phyloP scores from a whole-genome alignment of 2,113 vertebrate genomes.

The Rousettus leschenaultii region DNA sequence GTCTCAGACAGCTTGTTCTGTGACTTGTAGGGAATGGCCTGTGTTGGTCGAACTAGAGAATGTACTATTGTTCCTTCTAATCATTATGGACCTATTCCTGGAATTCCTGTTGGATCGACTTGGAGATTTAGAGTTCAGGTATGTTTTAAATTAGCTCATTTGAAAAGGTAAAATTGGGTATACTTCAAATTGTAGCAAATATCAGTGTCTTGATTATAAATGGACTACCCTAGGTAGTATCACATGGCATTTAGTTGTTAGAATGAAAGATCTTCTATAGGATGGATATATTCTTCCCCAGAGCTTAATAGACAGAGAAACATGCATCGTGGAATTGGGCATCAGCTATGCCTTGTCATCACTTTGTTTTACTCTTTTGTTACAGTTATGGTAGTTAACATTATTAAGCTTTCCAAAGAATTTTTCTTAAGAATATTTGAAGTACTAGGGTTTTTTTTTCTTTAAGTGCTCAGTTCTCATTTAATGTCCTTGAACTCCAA shows the following conservation, averaged over 20 bases:
- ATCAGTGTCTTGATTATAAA: background rate
- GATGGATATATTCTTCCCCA: background rate
- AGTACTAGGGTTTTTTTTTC: background rate
- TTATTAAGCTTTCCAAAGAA: constrained; percentile 20
- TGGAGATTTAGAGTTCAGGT: constrained; percentile 99
- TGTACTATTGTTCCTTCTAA: constrained; percentile 98
- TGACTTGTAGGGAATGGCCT: constrained; percentile 95
- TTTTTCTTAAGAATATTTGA: constrained; percentile 21
- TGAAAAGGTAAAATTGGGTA: constrained; percentile 20
- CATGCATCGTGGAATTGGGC: background rate
- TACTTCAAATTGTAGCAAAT: background rate
- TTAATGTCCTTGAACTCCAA: background rate
- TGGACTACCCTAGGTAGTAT: background rate
- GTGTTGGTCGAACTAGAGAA: constrained; percentile 98
- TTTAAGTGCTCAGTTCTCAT: background rate
- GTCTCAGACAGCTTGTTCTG: constrained; percentile 49
- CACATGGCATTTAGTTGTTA: background rate
- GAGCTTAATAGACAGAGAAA: background rate
- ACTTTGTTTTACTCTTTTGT: background rate
- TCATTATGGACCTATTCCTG: constrained; percentile 97
- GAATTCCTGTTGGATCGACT: constrained; percentile 95
- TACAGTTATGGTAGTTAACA: background rate
- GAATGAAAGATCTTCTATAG: background rate
- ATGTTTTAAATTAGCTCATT: constrained; percentile 58
- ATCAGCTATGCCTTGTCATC: background rate